Evolutionary conservation across 2,113 vertebrate species (phyloP).

Genomic region (Peucedramus taeniatus): DNA sequence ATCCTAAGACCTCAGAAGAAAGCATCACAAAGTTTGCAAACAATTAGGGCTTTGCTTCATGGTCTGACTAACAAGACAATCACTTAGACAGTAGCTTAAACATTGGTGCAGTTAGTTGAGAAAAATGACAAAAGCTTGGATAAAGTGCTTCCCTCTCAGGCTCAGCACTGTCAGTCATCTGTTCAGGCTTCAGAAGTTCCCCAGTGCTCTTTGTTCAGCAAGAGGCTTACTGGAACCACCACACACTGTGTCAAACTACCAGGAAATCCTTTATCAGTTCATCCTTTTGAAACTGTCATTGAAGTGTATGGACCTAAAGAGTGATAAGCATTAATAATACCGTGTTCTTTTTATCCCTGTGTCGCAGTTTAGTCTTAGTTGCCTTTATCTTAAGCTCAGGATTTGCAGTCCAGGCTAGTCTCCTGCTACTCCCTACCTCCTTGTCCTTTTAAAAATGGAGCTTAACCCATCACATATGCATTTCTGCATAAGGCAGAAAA

Average conservation of each 20-base stretch:
- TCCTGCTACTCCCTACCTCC: background rate
- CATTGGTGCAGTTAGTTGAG: background rate
- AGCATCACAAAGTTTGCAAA: background rate
- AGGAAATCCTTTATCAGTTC: conserved; percentile 67
- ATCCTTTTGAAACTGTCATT: conserved; percentile 70
- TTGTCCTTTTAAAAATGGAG: conserved; percentile 17
- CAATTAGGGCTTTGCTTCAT: background rate
- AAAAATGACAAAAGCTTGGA: conserved; percentile 23
- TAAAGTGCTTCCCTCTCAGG: conserved; percentile 17
- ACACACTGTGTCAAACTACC: conserved; percentile 55
- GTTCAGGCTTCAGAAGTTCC: conserved; percentile 56
- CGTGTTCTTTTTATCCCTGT: conserved; percentile 50
- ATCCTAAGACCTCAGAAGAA: background rate
- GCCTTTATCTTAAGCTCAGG: conserved; percentile 54
- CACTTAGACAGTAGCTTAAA: background rate
- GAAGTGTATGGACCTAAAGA: conserved; percentile 62
- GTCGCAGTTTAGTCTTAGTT: conserved; percentile 27
- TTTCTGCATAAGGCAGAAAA: background rate
- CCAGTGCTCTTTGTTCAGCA: conserved; percentile 49
- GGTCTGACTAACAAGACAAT: background rate
- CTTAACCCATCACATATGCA: conserved; percentile 12
- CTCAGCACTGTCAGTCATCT: conserved; percentile 59
- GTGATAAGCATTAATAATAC: conserved; percentile 69
- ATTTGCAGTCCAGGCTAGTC: conserved; percentile 34
- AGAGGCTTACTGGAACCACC: conserved; percentile 62